phyloP scores from a whole-genome alignment of 1,140 invertebrate species.

The Scaptomyza montana region DNA sequence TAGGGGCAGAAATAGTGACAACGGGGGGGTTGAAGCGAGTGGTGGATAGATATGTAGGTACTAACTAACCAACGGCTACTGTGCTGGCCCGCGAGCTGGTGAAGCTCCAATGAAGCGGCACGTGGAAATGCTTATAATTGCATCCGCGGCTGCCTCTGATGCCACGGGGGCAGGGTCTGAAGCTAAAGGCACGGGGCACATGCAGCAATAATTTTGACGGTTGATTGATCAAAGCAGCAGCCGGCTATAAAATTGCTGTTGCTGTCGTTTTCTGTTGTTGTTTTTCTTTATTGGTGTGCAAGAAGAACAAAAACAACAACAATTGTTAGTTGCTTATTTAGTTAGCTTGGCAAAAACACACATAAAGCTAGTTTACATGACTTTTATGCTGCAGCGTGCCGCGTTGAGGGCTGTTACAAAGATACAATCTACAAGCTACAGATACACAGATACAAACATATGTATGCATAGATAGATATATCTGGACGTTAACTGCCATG shows the following conservation, averaged over 20 bases:
- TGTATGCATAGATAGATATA: constrained; percentile 17
- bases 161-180: constrained; percentile 22
- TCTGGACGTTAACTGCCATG: constrained; percentile 27
- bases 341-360: constrained; percentile 20
- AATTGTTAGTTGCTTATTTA: constrained; percentile 61
- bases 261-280: background rate
- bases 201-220: constrained; percentile 76
- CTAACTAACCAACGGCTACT: constrained; percentile 46
- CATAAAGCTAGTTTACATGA: constrained; percentile 35
- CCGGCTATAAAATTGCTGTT: constrained; percentile 30
- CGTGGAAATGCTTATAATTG: constrained; percentile 81
- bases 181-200: constrained; percentile 50
- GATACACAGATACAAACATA: constrained; percentile 43
- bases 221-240: constrained; percentile 79
- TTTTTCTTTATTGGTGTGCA: constrained; percentile 52
- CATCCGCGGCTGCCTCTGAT: constrained; percentile 57
- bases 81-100: constrained; percentile 34
- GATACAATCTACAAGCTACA: constrained; percentile 49
- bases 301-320: constrained; percentile 3
- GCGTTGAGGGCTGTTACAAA: constrained; percentile 29
- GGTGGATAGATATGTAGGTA: constrained; percentile 1
- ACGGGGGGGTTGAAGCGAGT: background rate
- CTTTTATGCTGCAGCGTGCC: constrained; percentile 19
- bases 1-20: constrained; percentile 4
- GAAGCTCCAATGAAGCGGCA: constrained; percentile 73